Evolutionary conservation across 2,888 invertebrate species (phyloP).

Genomic region (Pteria penguin): DNA sequence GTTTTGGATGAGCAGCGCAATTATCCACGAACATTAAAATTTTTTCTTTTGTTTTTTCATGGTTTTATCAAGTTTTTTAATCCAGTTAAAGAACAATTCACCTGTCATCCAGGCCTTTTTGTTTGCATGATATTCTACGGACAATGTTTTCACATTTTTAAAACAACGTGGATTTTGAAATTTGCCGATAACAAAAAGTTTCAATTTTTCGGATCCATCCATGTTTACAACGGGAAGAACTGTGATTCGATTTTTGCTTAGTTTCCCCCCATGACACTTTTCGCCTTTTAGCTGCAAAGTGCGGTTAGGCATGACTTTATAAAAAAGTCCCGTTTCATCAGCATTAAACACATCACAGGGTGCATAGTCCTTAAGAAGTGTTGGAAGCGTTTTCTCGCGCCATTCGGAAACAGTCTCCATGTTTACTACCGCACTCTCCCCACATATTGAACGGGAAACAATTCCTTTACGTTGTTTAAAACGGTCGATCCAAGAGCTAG

Average conservation of each 20-base stretch:
- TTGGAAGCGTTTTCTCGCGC: not conserved
- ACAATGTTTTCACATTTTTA: conserved; percentile 29
- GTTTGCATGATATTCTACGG: conserved; percentile 32
- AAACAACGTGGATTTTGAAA: conserved; percentile 44
- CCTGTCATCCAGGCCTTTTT: conserved; percentile 49
- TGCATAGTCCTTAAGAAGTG: conserved; percentile 7
- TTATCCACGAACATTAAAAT: not conserved
- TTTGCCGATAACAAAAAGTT: conserved; percentile 47
- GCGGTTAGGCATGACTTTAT: conserved; percentile 20
- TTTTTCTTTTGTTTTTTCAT: not conserved
- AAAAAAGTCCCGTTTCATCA: conserved; percentile 48
- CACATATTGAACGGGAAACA: conserved; percentile 1
- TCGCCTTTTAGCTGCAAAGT: conserved; percentile 39
- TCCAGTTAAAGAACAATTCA: not conserved
- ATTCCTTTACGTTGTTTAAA: not conserved
- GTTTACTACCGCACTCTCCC: conserved; percentile 1
- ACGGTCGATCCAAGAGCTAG: not conserved
- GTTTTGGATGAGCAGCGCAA: not conserved
- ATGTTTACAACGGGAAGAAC: conserved; percentile 31
- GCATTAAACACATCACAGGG: conserved; percentile 41
- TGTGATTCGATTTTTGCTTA: conserved; percentile 42
- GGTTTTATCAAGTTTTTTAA: not conserved
- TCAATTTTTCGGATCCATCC: conserved; percentile 36
- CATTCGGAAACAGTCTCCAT: not conserved
- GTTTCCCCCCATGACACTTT: conserved; percentile 39